Percentiles rank a stretch among this genome's conserved stretches.
phyloP scores from a whole-genome alignment of 2,113 vertebrate genomes.

The Axis porcinus region DNA sequence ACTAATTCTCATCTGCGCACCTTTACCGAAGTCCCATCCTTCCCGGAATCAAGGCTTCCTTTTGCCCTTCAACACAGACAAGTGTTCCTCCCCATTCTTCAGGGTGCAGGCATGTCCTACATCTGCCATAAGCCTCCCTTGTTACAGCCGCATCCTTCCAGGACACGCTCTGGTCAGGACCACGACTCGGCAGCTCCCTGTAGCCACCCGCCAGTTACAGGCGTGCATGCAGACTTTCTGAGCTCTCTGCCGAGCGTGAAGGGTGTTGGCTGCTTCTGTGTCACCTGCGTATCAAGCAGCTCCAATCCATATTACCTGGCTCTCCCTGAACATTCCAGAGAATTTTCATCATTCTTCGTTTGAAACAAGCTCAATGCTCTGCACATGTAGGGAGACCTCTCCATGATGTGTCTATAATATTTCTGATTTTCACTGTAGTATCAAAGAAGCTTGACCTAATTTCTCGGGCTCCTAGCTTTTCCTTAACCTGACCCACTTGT shows the following conservation, averaged over 20 bases:
- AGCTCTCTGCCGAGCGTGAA: background rate
- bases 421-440: background rate
- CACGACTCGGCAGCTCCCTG: rapidly evolving
- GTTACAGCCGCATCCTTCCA: background rate
- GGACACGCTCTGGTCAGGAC: background rate
- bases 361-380: background rate
- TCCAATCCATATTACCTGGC: background rate
- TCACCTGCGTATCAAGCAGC: background rate
- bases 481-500: background rate
- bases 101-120: no score
- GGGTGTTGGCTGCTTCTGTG: background rate
- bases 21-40: background rate
- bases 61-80: rapidly evolving
- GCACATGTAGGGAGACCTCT: background rate
- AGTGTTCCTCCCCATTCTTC: background rate
- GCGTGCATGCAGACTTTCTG: background rate
- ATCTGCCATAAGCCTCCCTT: background rate
- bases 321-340: background rate
- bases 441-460: background rate
- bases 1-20: rapidly evolving
- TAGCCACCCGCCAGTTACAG: rapidly evolving
- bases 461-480: background rate
- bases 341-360: background rate
- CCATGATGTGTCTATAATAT: no score
- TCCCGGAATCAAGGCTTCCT: background rate